Evolutionary conservation across 2,113 vertebrate species (phyloP).

Genomic region (Cyprinus carpio): DNA sequence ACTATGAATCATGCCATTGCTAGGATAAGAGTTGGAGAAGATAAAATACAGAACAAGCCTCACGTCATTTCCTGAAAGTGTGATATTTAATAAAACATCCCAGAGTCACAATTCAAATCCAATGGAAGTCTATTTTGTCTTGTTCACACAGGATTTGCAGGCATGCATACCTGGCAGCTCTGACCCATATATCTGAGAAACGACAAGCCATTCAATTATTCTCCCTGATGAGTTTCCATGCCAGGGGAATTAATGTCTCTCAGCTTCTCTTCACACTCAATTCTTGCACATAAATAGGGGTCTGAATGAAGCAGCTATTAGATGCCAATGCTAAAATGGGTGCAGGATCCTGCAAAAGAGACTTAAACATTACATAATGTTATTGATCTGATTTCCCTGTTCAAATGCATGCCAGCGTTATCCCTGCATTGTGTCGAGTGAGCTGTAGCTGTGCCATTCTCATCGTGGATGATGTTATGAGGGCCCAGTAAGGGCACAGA

Average conservation of each 20-base stretch:
- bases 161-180: constrained; percentile 42
- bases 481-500: neutral
- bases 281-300: constrained; percentile 47
- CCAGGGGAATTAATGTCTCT: constrained; percentile 56
- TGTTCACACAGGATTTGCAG: constrained; percentile 47
- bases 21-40: neutral
- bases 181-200: constrained; percentile 55
- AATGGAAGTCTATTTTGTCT: constrained; percentile 41
- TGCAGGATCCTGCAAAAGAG: neutral
- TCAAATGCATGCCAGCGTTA: constrained; percentile 19
- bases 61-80: constrained; percentile 28
- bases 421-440: neutral
- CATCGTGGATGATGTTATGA: neutral
- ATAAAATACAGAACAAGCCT: constrained; percentile 9
- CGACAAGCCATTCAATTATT: constrained; percentile 57
- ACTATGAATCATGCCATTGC: neutral
- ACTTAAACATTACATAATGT: neutral
- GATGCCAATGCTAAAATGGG: constrained; percentile 13
- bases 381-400: neutral
- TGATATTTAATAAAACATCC: constrained; percentile 43
- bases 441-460: neutral
- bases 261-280: constrained; percentile 35
- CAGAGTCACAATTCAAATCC: constrained; percentile 46
- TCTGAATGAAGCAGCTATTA: constrained; percentile 40
- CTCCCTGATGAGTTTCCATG: constrained; percentile 58